Conservation (phyloP, 1,140 invertebrate genomes). For the Phymastichus coffea region DNA sequence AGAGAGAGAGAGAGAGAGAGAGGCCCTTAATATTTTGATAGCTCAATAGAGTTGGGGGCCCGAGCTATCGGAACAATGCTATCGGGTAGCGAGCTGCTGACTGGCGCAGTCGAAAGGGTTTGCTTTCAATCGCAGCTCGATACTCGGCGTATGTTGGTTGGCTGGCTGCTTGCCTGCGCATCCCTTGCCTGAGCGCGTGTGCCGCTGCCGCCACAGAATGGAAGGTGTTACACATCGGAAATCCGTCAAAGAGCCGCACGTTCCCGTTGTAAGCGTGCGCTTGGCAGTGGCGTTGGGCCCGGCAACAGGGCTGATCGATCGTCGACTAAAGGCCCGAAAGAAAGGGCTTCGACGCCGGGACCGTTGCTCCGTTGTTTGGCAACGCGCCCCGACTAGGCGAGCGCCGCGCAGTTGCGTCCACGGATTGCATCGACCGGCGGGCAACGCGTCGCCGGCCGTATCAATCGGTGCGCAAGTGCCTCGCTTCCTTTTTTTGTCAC, state of each 20-base stretch:
- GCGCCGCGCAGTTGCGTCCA: no score
- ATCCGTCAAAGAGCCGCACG: constrained; percentile 39
- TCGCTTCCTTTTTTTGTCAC: no score
- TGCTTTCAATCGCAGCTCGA: constrained; percentile 49
- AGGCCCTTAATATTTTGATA: constrained; percentile 51
- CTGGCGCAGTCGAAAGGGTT: constrained; percentile 17
- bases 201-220: constrained; percentile 30
- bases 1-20: no score
- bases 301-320: constrained; percentile 24
- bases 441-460: no score
- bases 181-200: not conserved
- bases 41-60: constrained; percentile 41
- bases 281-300: not conserved
- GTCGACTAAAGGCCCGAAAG: constrained; percentile 17
- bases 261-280: not conserved
- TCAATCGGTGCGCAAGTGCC: no score
- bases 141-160: no score
- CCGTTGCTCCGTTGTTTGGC: constrained; percentile 3
- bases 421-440: no score
- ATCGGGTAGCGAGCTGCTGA: constrained; percentile 43
- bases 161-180: no score
- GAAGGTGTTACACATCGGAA: constrained; percentile 49
- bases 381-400: no score
- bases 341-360: not conserved
- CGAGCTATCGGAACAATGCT: constrained; percentile 48